Percentiles rank a stretch among this genome's conserved stretches.
Evolutionary conservation across 35 echinoderm and acorn worm genomes (phyloP).

Genomic region (Holothuria glaberrima): DNA sequence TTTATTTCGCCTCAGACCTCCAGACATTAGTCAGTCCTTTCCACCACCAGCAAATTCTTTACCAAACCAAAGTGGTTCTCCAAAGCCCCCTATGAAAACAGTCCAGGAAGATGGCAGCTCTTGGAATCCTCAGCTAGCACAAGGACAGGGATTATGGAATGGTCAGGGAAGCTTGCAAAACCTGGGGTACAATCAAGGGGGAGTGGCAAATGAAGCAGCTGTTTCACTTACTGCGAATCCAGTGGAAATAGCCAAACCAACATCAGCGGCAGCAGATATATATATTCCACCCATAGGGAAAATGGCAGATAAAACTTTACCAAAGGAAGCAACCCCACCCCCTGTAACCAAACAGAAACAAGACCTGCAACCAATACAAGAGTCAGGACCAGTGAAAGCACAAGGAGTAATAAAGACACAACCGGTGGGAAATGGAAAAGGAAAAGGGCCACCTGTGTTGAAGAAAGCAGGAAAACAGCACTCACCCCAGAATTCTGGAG

Average conservation of each 20-base stretch:
- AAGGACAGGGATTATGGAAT: neutral
- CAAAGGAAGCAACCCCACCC: neutral
- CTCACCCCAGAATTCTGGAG: constrained; percentile 57
- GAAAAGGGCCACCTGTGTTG: neutral
- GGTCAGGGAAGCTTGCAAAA: constrained; percentile 4
- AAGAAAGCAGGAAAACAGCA: constrained; percentile 44
- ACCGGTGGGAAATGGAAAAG: neutral
- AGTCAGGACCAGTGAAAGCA: neutral
- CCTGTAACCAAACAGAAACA: neutral
- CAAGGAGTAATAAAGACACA: neutral
- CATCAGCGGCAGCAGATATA: constrained; percentile 61
- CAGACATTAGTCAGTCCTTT: constrained; percentile 14
- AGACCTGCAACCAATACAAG: constrained; percentile 53
- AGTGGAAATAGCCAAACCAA: neutral
- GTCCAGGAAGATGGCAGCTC: neutral
- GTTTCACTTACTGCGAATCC: neutral
- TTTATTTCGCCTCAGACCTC: neutral
- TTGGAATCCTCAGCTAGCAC: no score
- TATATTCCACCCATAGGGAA: constrained; percentile 66
- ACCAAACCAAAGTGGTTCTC: neutral
- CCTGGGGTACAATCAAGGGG: neutral
- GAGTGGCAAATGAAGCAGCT: neutral
- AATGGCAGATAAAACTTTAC: neutral
- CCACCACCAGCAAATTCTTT: constrained; percentile 6
- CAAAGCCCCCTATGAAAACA: neutral